A percentile compares a stretch with the other conserved stretches of the same genome.
Conservation (phyloP, 1,140 invertebrate species). For the Apis cerana region DNA sequence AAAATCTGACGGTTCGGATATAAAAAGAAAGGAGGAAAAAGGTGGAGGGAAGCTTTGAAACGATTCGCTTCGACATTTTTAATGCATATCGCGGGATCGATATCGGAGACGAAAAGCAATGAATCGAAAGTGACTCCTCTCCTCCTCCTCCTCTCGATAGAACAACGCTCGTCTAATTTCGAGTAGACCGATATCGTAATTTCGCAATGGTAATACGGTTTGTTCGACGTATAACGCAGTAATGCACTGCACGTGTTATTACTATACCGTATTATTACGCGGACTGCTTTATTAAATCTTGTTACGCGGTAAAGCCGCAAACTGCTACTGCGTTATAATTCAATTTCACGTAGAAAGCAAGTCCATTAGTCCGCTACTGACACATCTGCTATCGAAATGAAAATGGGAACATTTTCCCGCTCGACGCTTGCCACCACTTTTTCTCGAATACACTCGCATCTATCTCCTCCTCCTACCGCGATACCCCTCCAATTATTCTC, state of each 20-base stretch:
- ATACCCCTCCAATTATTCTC: too few relatives aligned
- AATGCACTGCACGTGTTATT: constrained; percentile 62
- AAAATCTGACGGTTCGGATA: constrained; percentile 7
- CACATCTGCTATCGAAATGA: constrained; percentile 59
- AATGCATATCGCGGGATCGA: constrained; percentile 17
- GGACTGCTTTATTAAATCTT: constrained; percentile 67
- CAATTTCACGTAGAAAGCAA: constrained; percentile 66
- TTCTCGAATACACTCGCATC: not conserved
- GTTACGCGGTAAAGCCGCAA: constrained; percentile 65
- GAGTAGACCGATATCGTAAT: constrained; percentile 28
- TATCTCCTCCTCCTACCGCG: too few relatives aligned
- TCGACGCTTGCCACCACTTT: constrained; percentile 25
- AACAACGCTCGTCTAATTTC: not conserved
- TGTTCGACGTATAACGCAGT: constrained; percentile 39
- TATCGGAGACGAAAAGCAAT: too few relatives aligned
- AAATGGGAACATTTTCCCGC: constrained; percentile 42
- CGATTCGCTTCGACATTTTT: constrained; percentile 29
- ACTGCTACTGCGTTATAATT: constrained; percentile 66
- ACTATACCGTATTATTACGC: constrained; percentile 63
- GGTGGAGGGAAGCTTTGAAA: not conserved
- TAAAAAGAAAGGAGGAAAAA: not conserved
- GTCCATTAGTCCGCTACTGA: constrained; percentile 60
- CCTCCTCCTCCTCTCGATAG: too few relatives aligned
- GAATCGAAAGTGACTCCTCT: too few relatives aligned
- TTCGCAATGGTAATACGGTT: constrained; percentile 38